Evolutionary conservation across 1,140 invertebrate genomes (phyloP).

Genomic region (Pemphigus obesinymphae): DNA sequence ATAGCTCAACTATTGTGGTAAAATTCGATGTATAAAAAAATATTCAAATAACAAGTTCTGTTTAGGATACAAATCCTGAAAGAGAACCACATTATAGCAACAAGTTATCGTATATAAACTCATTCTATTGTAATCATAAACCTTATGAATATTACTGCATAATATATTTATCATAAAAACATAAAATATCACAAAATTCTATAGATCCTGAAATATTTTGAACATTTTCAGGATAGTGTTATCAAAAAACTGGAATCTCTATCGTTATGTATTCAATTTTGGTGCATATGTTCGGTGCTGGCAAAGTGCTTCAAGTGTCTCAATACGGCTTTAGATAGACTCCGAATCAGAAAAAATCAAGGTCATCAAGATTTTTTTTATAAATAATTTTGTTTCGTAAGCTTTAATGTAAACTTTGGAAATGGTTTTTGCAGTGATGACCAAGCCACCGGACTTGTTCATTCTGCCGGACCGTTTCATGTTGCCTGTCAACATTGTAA

Average conservation of each 20-base stretch:
- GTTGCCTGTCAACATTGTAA: background rate
- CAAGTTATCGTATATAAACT: no score
- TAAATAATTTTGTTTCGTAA: no score
- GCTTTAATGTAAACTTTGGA: background rate
- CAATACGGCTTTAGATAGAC: constrained; percentile 11
- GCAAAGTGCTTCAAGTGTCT: constrained; percentile 30
- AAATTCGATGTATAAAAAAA: no score
- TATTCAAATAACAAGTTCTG: no score
- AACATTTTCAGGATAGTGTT: constrained; percentile 31
- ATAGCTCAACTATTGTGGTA: no score
- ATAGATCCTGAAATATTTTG: no score
- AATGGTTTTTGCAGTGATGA: background rate
- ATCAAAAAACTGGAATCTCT: constrained; percentile 26
- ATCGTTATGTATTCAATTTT: constrained; percentile 36
- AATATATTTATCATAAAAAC: no score
- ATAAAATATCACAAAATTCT: no score
- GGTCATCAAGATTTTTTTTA: background rate
- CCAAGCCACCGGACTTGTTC: background rate
- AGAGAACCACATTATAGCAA: no score
- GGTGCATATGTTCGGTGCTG: constrained; percentile 6
- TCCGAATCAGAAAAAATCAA: constrained; percentile 3
- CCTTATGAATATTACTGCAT: no score
- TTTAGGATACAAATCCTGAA: no score
- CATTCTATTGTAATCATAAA: no score
- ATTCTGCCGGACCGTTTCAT: background rate